phyloP scores from a whole-genome alignment of 2,797 vertebrate species.

The Lagodon rhomboides region DNA sequence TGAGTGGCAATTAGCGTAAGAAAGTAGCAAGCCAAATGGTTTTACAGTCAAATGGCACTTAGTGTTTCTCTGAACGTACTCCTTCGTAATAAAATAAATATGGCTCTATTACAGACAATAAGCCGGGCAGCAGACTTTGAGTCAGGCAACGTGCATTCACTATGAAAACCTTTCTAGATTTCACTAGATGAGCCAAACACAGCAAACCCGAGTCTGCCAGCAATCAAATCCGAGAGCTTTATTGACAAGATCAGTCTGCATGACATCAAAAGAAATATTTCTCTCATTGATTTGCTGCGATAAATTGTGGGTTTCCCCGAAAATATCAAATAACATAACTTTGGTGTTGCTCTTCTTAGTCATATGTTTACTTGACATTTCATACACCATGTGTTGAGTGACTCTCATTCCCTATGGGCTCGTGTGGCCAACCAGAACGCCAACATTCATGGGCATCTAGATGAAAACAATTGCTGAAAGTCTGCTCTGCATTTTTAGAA shows the following conservation, averaged over 20 bases:
- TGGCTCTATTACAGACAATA: constrained; percentile 50
- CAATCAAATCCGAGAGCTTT: constrained; percentile 50
- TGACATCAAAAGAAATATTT: constrained; percentile 45
- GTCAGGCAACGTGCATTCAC: constrained; percentile 42
- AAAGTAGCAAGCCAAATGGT: constrained; percentile 52
- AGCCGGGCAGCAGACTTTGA: constrained; percentile 46
- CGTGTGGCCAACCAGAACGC: constrained; percentile 3
- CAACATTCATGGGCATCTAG: constrained; percentile 9
- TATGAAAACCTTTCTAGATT: constrained; percentile 48
- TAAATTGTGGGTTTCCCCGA: constrained; percentile 26
- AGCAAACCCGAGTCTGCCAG: constrained; percentile 43
- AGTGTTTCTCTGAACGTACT: constrained; percentile 43
- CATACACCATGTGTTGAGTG: constrained; percentile 19
- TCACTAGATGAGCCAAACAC: constrained; percentile 43
- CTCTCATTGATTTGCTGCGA: constrained; percentile 16
- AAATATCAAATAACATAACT: constrained; percentile 38
- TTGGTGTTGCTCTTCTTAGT: constrained; percentile 28
- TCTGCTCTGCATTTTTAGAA: constrained; percentile 15
- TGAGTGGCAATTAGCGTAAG: constrained; percentile 25
- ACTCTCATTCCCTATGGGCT: constrained; percentile 21
- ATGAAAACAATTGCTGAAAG: background rate
- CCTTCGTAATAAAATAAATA: constrained; percentile 65
- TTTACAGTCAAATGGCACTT: constrained; percentile 44
- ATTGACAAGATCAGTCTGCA: constrained; percentile 37
- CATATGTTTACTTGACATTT: constrained; percentile 45